A percentile compares a stretch with the other conserved stretches of the same genome.
Evolutionary conservation across 2,888 invertebrate species (phyloP).

Genomic region (Cryptocephalus moraei): DNA sequence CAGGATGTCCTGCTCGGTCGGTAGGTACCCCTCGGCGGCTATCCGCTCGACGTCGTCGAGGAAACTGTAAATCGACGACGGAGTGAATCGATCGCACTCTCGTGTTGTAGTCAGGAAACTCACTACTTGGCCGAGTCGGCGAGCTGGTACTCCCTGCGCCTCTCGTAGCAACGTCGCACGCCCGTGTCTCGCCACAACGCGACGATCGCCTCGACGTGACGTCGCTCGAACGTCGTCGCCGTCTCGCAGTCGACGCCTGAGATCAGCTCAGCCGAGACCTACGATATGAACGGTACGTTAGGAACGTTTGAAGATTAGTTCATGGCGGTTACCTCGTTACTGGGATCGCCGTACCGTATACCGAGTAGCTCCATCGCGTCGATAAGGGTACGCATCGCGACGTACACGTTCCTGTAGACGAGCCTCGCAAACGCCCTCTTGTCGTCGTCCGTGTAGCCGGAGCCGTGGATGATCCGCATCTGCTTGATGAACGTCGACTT

Average conservation of each 20-base stretch:
- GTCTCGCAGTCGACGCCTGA: conserved; percentile 97
- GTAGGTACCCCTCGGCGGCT: conserved; percentile 81
- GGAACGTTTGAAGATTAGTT: too few species aligned
- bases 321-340: conserved; percentile 85
- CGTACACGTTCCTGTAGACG: conserved; percentile 99
- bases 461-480: conserved; percentile 99
- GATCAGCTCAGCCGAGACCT: conserved; percentile 95
- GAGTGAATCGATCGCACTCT: conserved; percentile 21
- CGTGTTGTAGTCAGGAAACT: conserved; percentile 30
- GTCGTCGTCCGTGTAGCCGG: conserved; percentile 98
- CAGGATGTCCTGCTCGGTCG: conserved; percentile 97
- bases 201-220: conserved; percentile 95
- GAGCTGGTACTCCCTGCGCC: conserved; percentile 98
- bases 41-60: conserved; percentile 93
- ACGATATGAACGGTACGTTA: too few species aligned
- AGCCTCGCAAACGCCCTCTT: conserved; percentile 97
- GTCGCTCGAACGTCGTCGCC: conserved; percentile 95
- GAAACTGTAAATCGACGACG: conserved; percentile 70
- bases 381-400: conserved; percentile 99
- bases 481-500: conserved; percentile 99
- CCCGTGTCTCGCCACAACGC: conserved; percentile 93
- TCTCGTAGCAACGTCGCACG: conserved; percentile 98
- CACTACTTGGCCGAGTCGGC: conserved; percentile 99
- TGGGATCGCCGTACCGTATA: conserved; percentile 88
- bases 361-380: conserved; percentile 98